These are phyloP conservation scores for Drosophila meridionalis DNA, from an alignment of 2,888 invertebrate genomes.

Conservation along the genomic window DNA sequence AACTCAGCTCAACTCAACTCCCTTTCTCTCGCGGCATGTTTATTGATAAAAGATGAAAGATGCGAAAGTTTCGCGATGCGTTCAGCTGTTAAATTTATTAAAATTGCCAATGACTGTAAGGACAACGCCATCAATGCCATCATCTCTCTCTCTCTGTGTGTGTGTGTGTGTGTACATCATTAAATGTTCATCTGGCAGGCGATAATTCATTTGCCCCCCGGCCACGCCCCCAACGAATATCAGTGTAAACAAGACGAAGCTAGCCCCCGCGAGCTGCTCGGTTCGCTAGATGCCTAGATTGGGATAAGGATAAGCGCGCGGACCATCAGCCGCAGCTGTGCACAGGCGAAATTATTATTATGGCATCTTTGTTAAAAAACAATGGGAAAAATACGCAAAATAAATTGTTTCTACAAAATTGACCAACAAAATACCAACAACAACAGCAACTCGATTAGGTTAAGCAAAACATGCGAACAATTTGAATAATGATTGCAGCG, in stretches of 20 bases:
- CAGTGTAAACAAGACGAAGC: constrained; percentile 45
- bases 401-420: constrained; percentile 24
- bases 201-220: constrained; percentile 68
- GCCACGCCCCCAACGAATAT: constrained; percentile 44
- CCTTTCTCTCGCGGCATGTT: constrained; percentile 40
- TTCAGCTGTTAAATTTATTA: constrained; percentile 80
- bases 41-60: constrained; percentile 80
- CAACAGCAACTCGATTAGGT: neutral
- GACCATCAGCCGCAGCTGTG: constrained; percentile 63
- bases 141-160: constrained; percentile 4
- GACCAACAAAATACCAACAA: constrained; percentile 2
- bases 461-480: neutral
- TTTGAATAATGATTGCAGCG: constrained; percentile 15
- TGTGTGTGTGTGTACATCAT: constrained; percentile 68
- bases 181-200: constrained; percentile 78
- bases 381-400: constrained; percentile 41
- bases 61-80: constrained; percentile 65
- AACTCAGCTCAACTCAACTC: constrained; percentile 2
- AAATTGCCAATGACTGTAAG: constrained; percentile 68
- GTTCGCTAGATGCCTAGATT: constrained; percentile 1
- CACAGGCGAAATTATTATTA: constrained; percentile 44
- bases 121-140: constrained; percentile 55
- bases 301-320: constrained; percentile 21
- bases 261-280: constrained; percentile 10
- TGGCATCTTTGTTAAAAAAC: constrained; percentile 37